Evolutionary conservation across 2,113 vertebrate genomes (phyloP).

Genomic region (Neofelis nebulosa): DNA sequence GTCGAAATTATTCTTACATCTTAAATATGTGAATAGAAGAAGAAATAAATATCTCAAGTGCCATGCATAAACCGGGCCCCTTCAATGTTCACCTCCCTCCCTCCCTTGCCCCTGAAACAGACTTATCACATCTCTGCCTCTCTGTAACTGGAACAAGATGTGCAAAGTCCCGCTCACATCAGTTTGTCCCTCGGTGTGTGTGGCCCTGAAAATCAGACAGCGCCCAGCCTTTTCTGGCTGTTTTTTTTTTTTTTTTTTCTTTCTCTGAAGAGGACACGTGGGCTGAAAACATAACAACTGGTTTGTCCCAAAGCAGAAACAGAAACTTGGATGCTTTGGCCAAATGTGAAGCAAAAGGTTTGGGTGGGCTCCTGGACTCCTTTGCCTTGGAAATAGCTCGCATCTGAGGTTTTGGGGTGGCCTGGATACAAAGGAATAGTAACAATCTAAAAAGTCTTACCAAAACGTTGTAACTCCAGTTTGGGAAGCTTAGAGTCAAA

Average conservation of each 20-base stretch:
- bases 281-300: background rate
- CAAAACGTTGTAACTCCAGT: background rate
- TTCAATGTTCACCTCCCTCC: background rate
- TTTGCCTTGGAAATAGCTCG: constrained; percentile 14
- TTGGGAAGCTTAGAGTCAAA: background rate
- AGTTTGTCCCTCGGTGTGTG: background rate
- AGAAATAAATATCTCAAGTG: background rate
- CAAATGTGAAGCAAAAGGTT: constrained; percentile 37
- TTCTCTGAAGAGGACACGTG: background rate
- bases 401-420: background rate
- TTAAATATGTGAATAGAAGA: constrained; percentile 21
- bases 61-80: background rate
- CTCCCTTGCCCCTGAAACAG: background rate
- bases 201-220: constrained; percentile 20
- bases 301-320: constrained; percentile 36
- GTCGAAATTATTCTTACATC: background rate
- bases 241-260: background rate
- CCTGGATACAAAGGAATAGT: background rate
- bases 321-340: constrained; percentile 17
- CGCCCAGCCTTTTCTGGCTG: constrained; percentile 33
- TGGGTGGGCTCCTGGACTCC: constrained; percentile 32
- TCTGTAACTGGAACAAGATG: background rate
- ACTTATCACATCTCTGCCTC: background rate
- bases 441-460: background rate
- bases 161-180: background rate